Evolutionary conservation across 2,888 invertebrate species (phyloP).

Genomic region (Altica lythri): DNA sequence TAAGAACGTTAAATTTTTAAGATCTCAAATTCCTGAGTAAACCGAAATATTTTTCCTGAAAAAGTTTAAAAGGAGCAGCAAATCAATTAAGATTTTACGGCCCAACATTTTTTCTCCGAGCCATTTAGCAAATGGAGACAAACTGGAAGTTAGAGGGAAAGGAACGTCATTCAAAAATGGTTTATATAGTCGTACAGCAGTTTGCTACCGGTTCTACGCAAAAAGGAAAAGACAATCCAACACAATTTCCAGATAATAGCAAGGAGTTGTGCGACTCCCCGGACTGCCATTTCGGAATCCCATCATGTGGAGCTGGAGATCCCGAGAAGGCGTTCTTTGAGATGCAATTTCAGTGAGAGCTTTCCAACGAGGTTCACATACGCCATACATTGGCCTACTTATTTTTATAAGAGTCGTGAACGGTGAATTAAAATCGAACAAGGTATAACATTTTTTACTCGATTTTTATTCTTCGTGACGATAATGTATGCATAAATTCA

Average conservation of each 20-base stretch:
- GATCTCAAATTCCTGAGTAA: no score
- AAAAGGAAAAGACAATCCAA: conserved; percentile 32
- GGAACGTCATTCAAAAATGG: conserved; percentile 14
- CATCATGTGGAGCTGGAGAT: conserved; percentile 38
- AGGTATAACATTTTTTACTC: no score
- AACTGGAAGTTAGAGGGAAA: conserved; percentile 8
- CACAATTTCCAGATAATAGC: conserved; percentile 33
- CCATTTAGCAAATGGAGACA: conserved; percentile 12
- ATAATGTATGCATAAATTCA: no score
- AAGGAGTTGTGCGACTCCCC: conserved; percentile 31
- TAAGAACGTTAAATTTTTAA: no score
- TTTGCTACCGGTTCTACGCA: conserved; percentile 12
- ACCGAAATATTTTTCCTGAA: no score
- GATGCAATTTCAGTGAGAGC: conserved; percentile 39
- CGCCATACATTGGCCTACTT: conserved; percentile 27
- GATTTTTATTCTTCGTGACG: no score
- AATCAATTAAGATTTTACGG: no score
- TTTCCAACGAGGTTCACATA: conserved; percentile 34
- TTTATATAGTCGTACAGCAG: conserved; percentile 23
- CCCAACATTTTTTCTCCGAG: conserved; percentile 1
- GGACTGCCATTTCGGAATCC: conserved; percentile 44
- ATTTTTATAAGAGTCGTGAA: no score
- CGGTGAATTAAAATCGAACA: no score
- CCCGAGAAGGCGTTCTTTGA: conserved; percentile 36
- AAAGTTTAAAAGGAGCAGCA: no score